Base-by-base conservation (phyloP, 1,140 invertebrate genomes). In the Trachymyrmex cornetzi region DNA sequence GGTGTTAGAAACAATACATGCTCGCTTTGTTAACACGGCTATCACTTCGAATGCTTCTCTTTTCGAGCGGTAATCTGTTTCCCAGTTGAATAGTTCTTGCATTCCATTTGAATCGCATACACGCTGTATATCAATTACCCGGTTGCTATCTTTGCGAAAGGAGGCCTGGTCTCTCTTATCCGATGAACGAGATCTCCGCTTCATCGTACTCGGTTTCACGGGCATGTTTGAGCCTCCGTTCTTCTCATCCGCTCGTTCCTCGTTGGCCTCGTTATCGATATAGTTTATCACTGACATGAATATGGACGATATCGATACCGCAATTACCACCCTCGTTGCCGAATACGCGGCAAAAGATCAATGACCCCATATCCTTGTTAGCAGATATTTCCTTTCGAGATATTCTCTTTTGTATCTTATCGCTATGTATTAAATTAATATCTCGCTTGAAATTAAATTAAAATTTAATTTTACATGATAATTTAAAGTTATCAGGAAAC, bases 281-380 rank as follows among this genome's bases (percentile, higher is more conserved):
- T 72, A 74, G 50, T 79, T 90, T 90, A 89, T 90, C 88, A 67
- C 9, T 53, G 74, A 88, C 71, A 89, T 88, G 88, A 85, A 90
- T 69, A 89, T 74, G 85, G 38, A 44, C 38, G 64, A 30, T 81
- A 81, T 81, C 55, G 80, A 84, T 82, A 30, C 27, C 50, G 16
- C 69, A 75, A 84, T 84, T 84, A 74, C 85, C 69, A 74, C 64
- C 72, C 57, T 89, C 53, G 71, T 63, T 74, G 53, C 38, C 38
- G 85, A 87, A 88, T 89, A 63, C 55, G 59, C 16, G 81, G 61
- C 72, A 69, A 86, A 75, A 74, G 88, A 89, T 59, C 74, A 55
- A 19, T n/a, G 19, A 24, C 14, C 48, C 61, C 86, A 55, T 82
- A 72, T 72, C 69, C n/a, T 61, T 22, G 63, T 59, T 74, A 34